These are phyloP conservation scores for Scrobipalpa costella DNA, from an alignment of 2,888 invertebrate species.

Conservation along the genomic window DNA sequence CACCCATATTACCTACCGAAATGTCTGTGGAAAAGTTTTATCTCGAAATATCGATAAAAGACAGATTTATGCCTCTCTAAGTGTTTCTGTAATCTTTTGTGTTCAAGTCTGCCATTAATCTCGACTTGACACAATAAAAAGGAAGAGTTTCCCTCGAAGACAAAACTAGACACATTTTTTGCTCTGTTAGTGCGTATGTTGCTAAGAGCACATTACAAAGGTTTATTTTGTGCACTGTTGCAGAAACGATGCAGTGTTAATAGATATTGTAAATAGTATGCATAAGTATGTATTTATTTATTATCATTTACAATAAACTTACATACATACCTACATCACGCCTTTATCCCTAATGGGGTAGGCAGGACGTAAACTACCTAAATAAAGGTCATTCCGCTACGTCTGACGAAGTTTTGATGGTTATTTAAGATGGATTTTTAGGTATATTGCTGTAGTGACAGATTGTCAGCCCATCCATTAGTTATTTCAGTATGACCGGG, in stretches of 20 bases:
- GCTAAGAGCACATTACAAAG: slow-evolving; percentile 2
- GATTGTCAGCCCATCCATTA: no score
- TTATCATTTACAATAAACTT: no score
- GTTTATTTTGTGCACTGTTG: neutral
- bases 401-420: no score
- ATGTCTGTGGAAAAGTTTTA: neutral
- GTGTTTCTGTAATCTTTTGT: slow-evolving; percentile 13
- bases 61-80: slow-evolving; percentile 1
- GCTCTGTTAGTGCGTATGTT: neutral
- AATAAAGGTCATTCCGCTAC: no score
- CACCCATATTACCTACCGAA: slow-evolving; percentile 1
- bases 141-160: slow-evolving; percentile 1
- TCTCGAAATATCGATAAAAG: slow-evolving; percentile 9
- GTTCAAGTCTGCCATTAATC: neutral
- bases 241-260: neutral
- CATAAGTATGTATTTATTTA: no score
- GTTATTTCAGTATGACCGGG: no score
- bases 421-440: no score
- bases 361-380: no score
- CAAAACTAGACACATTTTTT: neutral
- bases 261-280: no score
- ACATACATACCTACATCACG: no score
- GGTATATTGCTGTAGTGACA: no score
- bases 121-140: neutral
- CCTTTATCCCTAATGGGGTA: no score